Evolutionary conservation across 2,113 vertebrate species (phyloP), one percentile per base, ranked within the genome.

Genomic region (Varanus komodoensis): DNA sequence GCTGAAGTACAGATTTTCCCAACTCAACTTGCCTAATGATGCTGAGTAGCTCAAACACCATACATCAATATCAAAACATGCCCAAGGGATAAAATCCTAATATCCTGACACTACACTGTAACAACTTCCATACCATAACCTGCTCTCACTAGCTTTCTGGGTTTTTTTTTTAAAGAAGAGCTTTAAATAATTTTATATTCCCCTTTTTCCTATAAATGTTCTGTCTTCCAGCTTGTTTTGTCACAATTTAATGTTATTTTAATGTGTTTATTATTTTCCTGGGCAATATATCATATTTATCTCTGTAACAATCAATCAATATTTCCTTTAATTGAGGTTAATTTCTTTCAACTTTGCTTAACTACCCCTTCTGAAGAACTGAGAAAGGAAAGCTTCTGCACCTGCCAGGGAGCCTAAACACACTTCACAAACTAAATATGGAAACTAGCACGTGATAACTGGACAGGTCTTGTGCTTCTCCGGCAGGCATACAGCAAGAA

Each of bases 291-390:
- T 97, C 95, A 95, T 95, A 96, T 95, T 97, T 97, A 97, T 95
- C 91, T 95, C 92, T 89, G 82, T 86, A 96, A 93, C 93, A 92
- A 97, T 96, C 94, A 95, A 96, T 97, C 96, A 97, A 91, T 95
- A 95, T 95, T 97, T 89, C 77, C 91, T 96, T 96, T 97, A 97
- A 97, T 95, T 97, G 96, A 97, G 96, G 96, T 97, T 97, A 97
- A 97, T 97, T 96, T 97, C 95, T 97, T 97, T 97, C 96, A 97
- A 97, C 96, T 97, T 96, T 92, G 93, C 94, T 89, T 89, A 95
- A 95, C 89, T 94, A 95, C 91, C 89, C 94, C 88, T 86, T 89
- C 73, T 88, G 85, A 73, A 92, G 78, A 82, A 88, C 91, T 90
- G 92, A 90, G 87, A 78, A 38, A 2, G 3, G 87, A 96, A 84